These are phyloP conservation scores for Falcunculus frontatus DNA, from an alignment of 2,113 vertebrate species.

Conservation along the genomic window DNA sequence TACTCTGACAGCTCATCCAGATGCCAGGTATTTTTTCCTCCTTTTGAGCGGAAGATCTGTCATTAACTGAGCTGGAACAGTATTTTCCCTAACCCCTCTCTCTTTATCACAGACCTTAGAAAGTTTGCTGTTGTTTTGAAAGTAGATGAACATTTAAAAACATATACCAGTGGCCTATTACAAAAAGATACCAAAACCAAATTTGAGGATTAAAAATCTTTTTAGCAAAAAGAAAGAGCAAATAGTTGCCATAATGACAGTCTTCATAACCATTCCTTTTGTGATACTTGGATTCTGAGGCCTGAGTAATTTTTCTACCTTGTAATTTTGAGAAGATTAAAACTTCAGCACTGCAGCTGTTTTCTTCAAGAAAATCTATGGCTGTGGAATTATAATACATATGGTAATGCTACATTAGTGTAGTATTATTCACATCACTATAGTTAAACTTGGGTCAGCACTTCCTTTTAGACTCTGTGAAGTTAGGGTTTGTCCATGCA, in stretches of 20 bases:
- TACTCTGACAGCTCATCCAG: not conserved
- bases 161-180: not conserved
- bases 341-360: conserved; percentile 29
- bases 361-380: conserved; percentile 10
- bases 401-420: conserved; percentile 41
- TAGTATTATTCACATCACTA: conserved; percentile 39
- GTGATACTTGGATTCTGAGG: conserved; percentile 1
- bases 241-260: not conserved
- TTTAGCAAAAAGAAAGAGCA: not conserved
- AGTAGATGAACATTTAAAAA: not conserved
- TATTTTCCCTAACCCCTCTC: not conserved
- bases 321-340: conserved; percentile 41
- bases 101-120: not conserved
- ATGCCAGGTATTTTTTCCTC: not conserved
- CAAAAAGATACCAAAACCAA: not conserved
- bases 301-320: conserved; percentile 20
- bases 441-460: conserved; percentile 52
- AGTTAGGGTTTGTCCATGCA: not conserved
- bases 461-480: conserved; percentile 18
- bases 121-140: not conserved
- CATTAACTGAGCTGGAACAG: not conserved
- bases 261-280: not conserved
- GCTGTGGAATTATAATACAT: conserved; percentile 12
- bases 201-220: not conserved
- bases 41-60: not conserved